Base-by-base conservation (phyloP, 2,888 invertebrate species). In the Drosophila monieri region DNA sequence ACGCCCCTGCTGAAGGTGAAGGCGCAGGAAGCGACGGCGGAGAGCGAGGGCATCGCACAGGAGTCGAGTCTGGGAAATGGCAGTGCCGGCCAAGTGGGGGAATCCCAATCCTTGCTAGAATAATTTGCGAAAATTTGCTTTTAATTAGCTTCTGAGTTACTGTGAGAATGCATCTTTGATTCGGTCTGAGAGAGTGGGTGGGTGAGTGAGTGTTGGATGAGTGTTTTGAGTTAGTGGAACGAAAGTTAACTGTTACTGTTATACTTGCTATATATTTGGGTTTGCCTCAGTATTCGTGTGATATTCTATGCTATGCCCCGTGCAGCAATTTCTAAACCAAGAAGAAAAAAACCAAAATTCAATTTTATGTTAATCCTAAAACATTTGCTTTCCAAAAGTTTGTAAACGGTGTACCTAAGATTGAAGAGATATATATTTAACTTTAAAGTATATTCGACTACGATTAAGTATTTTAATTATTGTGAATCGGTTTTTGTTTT, bases 1-100 rank as follows among this genome's bases (percentile, higher is more conserved):
- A 90, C 90, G 43, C 90, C 90, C 30, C 73, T 90, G 21, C 67
- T 90, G 15, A 89, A 89, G 73, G 73, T 84, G 0, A 89, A 85
- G 54, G 51, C 75, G 8, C 85, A 77, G 73, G 78, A 85, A 23
- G 23, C 18, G n/a, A 18, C 52, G 4, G 43, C 66, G 30, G 80
- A 73, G 47, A 51, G 44, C 1, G 48, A 35, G 8, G 54, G 46
- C 6, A 57, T 56, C 14, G 39, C 8, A 15, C 43, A 62, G 14
- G 80, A 76, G 35, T 18, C 75, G 14, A 59, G 70, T 51, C 30
- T 84, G 23, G 59, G 67, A 14, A 83, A 85, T 35, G 81, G 80
- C 44, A 74, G 37, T 46, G 71, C 56, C 15, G 68, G 68, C 55
- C 64, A 60, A 52, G 75, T 78, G 39, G 86, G 77, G 23, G 88